These are phyloP conservation scores for Drosophila ficusphila DNA, from an alignment of 1,140 invertebrate species.

Conservation along the genomic window DNA sequence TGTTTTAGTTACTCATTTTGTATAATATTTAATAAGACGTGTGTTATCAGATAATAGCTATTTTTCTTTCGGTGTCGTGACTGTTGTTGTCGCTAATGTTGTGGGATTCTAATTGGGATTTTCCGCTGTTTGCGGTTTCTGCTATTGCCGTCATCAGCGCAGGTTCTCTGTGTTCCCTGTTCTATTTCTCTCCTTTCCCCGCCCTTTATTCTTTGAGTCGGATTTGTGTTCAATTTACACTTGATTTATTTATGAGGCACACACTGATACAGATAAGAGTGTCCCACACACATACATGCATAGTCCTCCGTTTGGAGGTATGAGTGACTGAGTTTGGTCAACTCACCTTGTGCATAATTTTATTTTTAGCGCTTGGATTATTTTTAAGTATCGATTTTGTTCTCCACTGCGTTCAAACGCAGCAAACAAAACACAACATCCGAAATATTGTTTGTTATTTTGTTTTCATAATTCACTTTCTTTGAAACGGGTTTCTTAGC, in stretches of 20 bases:
- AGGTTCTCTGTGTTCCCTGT: conserved; percentile 5
- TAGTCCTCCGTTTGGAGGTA: background rate
- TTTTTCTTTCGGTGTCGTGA: background rate
- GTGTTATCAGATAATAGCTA: too few relatives aligned
- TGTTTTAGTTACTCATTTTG: too few relatives aligned
- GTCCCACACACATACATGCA: conserved; percentile 9
- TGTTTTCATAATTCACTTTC: conserved; percentile 21
- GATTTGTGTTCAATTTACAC: conserved; percentile 58
- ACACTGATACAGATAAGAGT: background rate
- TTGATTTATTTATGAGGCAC: conserved; percentile 61
- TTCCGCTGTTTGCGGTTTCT: conserved; percentile 48
- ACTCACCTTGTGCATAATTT: conserved; percentile 42
- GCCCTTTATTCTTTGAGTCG: conserved; percentile 29
- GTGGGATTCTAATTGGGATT: conserved; percentile 61
- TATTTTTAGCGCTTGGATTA: conserved; percentile 68
- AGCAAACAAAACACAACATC: conserved; percentile 13
- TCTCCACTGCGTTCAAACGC: conserved; percentile 1
- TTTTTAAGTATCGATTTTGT: conserved; percentile 74
- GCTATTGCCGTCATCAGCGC: conserved; percentile 24
- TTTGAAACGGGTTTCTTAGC: conserved; percentile 19
- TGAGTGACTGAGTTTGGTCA: conserved; percentile 8
- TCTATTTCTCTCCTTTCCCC: background rate
- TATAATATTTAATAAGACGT: too few relatives aligned
- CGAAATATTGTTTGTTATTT: conserved; percentile 1
- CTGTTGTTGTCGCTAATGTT: conserved; percentile 16